phyloP scores from a whole-genome alignment of 1,140 invertebrate genomes.

The Drosophila prosaltans region DNA sequence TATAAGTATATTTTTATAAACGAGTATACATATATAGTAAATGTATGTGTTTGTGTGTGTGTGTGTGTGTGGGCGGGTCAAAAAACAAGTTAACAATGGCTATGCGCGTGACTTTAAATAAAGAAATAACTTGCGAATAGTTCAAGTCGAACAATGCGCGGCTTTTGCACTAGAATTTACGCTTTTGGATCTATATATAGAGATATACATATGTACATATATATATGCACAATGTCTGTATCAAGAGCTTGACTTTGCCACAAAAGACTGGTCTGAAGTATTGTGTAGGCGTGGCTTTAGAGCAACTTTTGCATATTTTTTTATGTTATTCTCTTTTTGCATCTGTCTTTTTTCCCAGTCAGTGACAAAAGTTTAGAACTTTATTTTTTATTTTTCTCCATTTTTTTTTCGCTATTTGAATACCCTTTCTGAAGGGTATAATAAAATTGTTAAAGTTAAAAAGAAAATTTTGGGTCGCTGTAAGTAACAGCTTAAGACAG shows the following conservation, averaged over 20 bases:
- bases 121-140: constrained; percentile 76
- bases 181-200: constrained; percentile 22
- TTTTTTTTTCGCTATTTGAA: constrained; percentile 12
- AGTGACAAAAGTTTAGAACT: constrained; percentile 68
- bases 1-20: constrained; percentile 15
- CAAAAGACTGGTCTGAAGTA: constrained; percentile 27
- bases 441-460: background rate
- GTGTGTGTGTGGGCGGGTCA: constrained; percentile 41
- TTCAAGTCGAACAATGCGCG: constrained; percentile 74
- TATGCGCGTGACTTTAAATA: constrained; percentile 70
- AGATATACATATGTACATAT: background rate
- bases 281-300: constrained; percentile 33
- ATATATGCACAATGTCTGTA: constrained; percentile 33
- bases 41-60: constrained; percentile 5
- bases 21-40: background rate
- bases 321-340: constrained; percentile 23
- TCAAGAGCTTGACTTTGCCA: constrained; percentile 29
- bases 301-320: constrained; percentile 65
- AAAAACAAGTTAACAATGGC: constrained; percentile 55
- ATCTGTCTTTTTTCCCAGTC: constrained; percentile 39
- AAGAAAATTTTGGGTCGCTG: too few species aligned
- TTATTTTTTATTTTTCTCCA: constrained; percentile 46
- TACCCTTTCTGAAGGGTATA: background rate
- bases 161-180: constrained; percentile 65
- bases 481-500: too few species aligned